These are phyloP conservation scores for Pterois miles DNA, from an alignment of 2,797 vertebrate genomes.

Conservation along the genomic window DNA sequence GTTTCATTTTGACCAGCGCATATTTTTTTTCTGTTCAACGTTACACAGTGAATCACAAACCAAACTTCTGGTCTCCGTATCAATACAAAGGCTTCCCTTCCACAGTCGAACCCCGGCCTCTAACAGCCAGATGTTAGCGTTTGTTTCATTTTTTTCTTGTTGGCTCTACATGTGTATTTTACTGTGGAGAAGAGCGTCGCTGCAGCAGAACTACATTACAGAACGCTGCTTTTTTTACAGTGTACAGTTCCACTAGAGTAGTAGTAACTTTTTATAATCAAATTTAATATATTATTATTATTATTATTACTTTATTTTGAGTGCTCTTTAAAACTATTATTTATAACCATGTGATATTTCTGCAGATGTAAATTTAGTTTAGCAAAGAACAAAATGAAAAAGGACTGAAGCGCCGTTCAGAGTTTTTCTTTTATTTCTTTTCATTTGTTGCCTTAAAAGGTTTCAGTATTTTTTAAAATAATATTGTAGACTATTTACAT, in stretches of 20 bases:
- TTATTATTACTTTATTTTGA: constrained; percentile 76
- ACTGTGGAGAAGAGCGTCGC: constrained; percentile 42
- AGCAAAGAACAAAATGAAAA: constrained; percentile 67
- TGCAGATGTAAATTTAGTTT: constrained; percentile 80
- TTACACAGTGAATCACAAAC: neutral
- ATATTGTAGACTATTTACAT: constrained; percentile 30
- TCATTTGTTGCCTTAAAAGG: constrained; percentile 46
- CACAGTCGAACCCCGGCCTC: neutral
- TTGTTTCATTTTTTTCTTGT: neutral
- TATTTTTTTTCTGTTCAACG: neutral
- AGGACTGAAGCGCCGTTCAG: constrained; percentile 30
- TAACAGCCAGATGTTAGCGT: neutral
- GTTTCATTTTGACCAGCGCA: neutral
- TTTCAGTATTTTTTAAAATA: constrained; percentile 26
- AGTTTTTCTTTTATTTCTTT: constrained; percentile 8
- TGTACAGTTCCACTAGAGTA: constrained; percentile 86
- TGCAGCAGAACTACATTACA: constrained; percentile 66
- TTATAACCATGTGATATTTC: constrained; percentile 86
- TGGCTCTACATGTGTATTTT: constrained; percentile 33
- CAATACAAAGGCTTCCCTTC: neutral
- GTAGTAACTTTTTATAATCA: constrained; percentile 88
- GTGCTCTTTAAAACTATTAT: constrained; percentile 86
- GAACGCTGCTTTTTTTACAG: constrained; percentile 82
- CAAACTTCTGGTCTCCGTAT: neutral
- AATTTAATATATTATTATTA: constrained; percentile 91